A percentile compares a stretch with the other conserved stretches of the same genome.
These are phyloP conservation scores for Sesamia nonagrioides DNA, from an alignment of 1,140 invertebrate species.

Conservation along the genomic window DNA sequence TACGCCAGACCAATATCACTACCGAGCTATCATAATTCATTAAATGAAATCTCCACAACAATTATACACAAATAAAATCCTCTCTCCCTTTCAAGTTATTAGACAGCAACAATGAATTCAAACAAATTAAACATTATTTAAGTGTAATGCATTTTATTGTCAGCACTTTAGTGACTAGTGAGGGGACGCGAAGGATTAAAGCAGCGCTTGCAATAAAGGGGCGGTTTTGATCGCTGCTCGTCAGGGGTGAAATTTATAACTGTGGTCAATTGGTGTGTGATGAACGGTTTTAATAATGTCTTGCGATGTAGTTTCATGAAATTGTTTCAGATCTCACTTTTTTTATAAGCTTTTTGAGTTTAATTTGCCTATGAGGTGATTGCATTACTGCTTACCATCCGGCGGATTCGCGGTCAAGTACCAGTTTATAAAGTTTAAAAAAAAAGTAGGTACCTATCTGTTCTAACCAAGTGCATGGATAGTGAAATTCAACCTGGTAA, in stretches of 20 bases:
- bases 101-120: slow-evolving; percentile 40
- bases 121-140: slow-evolving; percentile 51
- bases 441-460: too few species aligned
- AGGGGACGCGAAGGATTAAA: slow-evolving; percentile 28
- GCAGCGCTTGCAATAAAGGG: slow-evolving; percentile 17
- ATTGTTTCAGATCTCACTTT: neutral
- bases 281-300: neutral
- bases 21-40: neutral
- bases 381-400: too few species aligned
- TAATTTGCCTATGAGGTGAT: too few species aligned
- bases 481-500: too few species aligned
- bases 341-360: neutral
- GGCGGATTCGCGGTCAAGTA: too few species aligned
- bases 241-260: slow-evolving; percentile 50
- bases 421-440: too few species aligned
- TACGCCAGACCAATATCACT: too few species aligned
- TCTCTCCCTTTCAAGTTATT: slow-evolving; percentile 27
- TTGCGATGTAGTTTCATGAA: neutral
- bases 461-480: too few species aligned
- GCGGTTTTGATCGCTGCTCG: slow-evolving; percentile 26
- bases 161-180: slow-evolving; percentile 32
- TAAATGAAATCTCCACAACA: neutral
- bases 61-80: neutral
- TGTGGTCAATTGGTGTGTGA: slow-evolving; percentile 41
- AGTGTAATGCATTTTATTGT: slow-evolving; percentile 48